Evolutionary conservation across 2,888 invertebrate species (phyloP).

Genomic region (Zygogramma bicolorata): DNA sequence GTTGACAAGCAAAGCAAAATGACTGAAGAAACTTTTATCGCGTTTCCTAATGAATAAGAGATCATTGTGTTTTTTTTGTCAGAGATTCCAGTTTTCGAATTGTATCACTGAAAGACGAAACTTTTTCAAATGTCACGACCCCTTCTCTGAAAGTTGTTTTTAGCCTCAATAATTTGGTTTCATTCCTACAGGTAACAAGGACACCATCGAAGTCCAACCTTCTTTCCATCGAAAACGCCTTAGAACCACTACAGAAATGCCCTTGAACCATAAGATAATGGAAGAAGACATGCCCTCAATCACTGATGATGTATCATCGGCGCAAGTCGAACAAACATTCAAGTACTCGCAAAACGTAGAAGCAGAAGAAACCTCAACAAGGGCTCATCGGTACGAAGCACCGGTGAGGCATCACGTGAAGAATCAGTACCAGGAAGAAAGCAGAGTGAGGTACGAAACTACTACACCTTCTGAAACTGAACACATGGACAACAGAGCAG

Average conservation of each 20-base stretch:
- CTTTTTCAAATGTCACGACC: too few species aligned
- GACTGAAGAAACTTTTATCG: too few species aligned
- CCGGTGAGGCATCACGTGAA: background rate
- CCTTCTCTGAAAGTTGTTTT: too few species aligned
- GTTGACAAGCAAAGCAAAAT: too few species aligned
- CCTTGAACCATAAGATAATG: constrained; percentile 36
- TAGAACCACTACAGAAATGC: constrained; percentile 38
- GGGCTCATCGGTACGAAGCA: constrained; percentile 20
- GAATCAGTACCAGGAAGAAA: constrained; percentile 5
- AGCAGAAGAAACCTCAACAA: constrained; percentile 16
- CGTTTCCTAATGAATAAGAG: too few species aligned
- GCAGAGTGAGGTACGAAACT: background rate
- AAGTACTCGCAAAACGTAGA: constrained; percentile 25
- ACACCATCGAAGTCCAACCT: constrained; percentile 19
- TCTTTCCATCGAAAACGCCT: constrained; percentile 31
- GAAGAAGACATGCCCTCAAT: constrained; percentile 13
- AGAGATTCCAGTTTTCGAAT: too few species aligned
- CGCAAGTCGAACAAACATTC: constrained; percentile 19
- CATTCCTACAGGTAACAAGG: constrained; percentile 8
- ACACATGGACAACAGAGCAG: background rate
- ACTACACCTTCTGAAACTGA: background rate
- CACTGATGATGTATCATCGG: background rate
- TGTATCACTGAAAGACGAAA: too few species aligned
- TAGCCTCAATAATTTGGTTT: background rate
- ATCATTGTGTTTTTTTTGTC: too few species aligned